Evolutionary conservation across 2,113 vertebrate species (phyloP).

Genomic region (Scolopax mira): DNA sequence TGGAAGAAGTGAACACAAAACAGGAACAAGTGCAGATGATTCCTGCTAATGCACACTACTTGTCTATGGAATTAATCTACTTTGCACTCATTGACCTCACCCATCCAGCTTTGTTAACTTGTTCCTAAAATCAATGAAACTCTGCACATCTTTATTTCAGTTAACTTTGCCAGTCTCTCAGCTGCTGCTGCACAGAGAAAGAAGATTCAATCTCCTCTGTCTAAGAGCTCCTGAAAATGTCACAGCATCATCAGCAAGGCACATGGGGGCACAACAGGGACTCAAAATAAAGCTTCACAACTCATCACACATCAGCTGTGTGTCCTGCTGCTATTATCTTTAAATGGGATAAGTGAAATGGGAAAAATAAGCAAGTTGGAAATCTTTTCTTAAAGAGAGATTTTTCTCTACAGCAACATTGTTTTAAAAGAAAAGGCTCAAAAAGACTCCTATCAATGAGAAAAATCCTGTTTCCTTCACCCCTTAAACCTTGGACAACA

Average conservation of each 20-base stretch:
- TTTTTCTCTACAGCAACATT: neutral
- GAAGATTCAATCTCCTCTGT: neutral
- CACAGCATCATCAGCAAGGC: rapidly evolving
- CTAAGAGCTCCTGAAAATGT: neutral
- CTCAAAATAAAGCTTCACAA: neutral
- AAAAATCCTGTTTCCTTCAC: neutral
- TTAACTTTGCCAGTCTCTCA: neutral
- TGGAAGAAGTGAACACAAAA: neutral
- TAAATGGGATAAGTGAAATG: neutral
- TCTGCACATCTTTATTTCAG: neutral
- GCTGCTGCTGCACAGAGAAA: neutral
- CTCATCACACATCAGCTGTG: neutral
- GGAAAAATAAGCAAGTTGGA: neutral
- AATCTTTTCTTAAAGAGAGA: neutral
- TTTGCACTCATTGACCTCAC: neutral
- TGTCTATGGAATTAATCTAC: neutral
- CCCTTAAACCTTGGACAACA: neutral
- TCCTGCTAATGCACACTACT: neutral
- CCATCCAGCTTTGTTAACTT: neutral
- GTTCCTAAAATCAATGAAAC: neutral
- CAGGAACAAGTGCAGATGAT: neutral
- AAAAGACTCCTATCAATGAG: neutral
- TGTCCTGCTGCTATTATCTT: neutral
- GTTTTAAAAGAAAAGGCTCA: neutral
- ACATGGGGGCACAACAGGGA: neutral